Base-by-base conservation (phyloP, 2,888 invertebrate species). In the Pandemis heparana region DNA sequence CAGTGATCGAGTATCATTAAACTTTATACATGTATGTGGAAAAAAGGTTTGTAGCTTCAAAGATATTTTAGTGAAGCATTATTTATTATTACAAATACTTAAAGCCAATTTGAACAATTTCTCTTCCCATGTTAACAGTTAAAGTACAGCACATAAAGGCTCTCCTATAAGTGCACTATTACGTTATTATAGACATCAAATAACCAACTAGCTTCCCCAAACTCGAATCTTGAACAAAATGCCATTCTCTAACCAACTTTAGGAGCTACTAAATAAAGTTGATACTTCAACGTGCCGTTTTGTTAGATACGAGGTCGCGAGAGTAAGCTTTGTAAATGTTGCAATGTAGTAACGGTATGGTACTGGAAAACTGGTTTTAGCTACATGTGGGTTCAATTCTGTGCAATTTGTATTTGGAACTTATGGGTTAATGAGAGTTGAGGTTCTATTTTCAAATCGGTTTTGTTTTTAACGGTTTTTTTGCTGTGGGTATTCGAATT, bases 141-240 rank as follows among this genome's bases (percentile, higher is more conserved):
- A 76, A 80, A 80, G 61, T 83, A 81, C 77, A 79, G 75, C 77
- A 79, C 77, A 81, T 82, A 80, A 79, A 65, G 65, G 63, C 18
- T 56, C 16, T 53, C 78, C 75, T 76, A 69, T 89, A 89, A 91
- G 85, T 89, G 89, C 85, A 85, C 88, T 87, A 92, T 92, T 92
- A 92, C 90, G 89, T 89, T 92, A 92, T 92, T 92, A 92, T 89
- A 91, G 87, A 86, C 90, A 91, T 92, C 90, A 89, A 53, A 56
- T 53, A 18, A 3, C 56, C 12, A 23, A 56, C 56, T 56, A 8
- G 12, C 23, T 56, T 23, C 10, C 12, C 12, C 1, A 12, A 23
- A 8, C 56, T 56, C 56, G 12, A 12, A 56, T 56, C 23, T 23
- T 23, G 12, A 18, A 9, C 18, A 6, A 12, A 23, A 23, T 12